phyloP scores from a whole-genome alignment of 2,113 vertebrate genomes.

The Helogale parvula region DNA sequence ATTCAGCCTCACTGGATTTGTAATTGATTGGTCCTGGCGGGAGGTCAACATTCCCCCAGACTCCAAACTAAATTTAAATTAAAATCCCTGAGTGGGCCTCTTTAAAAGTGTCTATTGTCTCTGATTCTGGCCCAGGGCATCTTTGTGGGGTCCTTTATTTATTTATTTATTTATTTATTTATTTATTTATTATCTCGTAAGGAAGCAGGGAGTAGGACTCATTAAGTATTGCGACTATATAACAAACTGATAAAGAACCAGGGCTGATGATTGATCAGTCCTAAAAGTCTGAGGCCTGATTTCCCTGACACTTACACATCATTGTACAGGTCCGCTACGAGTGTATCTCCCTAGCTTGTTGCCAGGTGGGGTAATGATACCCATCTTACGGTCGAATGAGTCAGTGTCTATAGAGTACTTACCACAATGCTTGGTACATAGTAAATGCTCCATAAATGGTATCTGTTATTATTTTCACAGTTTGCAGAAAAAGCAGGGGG shows the following conservation, averaged over 20 bases:
- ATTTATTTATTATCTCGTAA: not conserved
- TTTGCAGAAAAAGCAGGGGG: constrained; percentile 3
- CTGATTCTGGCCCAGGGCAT: not conserved
- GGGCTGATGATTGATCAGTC: not conserved
- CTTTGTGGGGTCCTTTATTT: constrained; percentile 7
- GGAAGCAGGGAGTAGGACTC: not conserved
- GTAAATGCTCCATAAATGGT: not conserved
- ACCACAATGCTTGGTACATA: not conserved
- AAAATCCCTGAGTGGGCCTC: not conserved
- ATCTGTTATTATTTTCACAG: not conserved
- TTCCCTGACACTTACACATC: not conserved
- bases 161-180: not conserved
- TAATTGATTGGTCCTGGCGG: not conserved
- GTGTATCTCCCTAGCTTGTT: not conserved
- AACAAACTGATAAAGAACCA: not conserved
- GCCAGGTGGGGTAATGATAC: not conserved
- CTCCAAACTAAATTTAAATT: constrained; percentile 15
- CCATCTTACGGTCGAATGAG: not conserved
- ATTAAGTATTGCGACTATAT: not conserved
- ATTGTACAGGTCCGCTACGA: not conserved
- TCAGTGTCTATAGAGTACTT: not conserved
- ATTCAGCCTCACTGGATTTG: not conserved
- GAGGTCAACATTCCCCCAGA: not conserved
- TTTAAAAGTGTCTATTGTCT: not conserved
- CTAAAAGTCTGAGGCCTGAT: not conserved